Evolutionary conservation across 2,888 invertebrate genomes (phyloP), one percentile per base, ranked within the genome.

Genomic region (Idaea aversata): DNA sequence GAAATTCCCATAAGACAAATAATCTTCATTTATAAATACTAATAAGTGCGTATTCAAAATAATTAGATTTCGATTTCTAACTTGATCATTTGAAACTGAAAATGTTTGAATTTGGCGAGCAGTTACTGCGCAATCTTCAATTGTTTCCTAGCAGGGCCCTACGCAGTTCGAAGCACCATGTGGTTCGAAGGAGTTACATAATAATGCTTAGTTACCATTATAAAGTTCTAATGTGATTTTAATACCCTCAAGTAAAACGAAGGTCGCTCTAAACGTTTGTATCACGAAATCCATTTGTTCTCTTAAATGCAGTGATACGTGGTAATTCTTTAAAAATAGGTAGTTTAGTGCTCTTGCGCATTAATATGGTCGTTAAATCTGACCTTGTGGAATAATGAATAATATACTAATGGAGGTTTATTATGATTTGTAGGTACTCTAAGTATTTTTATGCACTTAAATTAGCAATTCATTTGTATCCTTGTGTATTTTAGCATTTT

Each of bases 351-450:
- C 10, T 5, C 47, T 47, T 47, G 57, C 38, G 58, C 15, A 34
- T 59, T 65, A 71, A 68, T 65, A 61, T n/a, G 38, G 65, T 62
- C 71, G 71, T 73, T 71, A 71, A 16, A 35, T 15, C 63, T 57
- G 70, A 67, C 73, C 73, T 73, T 73, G 73, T 34, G 38, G 34
- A 47, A 7, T 10, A 10, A 47, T 47, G 47, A 47, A 47, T 47
- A 47, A 47, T 13, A 10, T 47, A 7, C 47, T 47, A 47, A 47
- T 47, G 47, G 47, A 47, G 47, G 47, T 47, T 47, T 47, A 47
- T 47, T 47, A 47, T 47, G 47, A 47, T 10, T 47, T 47, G 47
- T 13, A 47, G 47, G 47, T 47, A 47, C 47, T 5, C 10, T 47
- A 1, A 47, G 47, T 47, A 47, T 7, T 10, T 13, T 47, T 47